phyloP scores from a whole-genome alignment of 1,140 invertebrate species.

The Gryon sp. region DNA sequence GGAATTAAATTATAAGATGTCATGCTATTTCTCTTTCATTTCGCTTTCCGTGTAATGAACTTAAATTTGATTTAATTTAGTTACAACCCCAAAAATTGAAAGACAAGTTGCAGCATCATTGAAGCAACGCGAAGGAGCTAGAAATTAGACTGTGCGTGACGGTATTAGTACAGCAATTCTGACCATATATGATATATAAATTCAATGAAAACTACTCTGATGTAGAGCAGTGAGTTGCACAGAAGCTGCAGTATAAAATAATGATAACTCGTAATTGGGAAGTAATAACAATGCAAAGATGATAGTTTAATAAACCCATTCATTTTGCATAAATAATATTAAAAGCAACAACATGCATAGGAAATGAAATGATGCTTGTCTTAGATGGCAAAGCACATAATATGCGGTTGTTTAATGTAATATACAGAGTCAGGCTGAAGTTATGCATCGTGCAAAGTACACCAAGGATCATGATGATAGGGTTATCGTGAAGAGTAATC shows the following conservation, averaged over 20 bases:
- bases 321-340: constrained; percentile 49
- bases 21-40: no score
- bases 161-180: no score
- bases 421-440: constrained; percentile 24
- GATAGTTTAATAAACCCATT: constrained; percentile 53
- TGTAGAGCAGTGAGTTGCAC: no score
- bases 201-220: no score
- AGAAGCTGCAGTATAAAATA: constrained; percentile 20
- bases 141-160: no score
- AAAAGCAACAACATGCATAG: constrained; percentile 23
- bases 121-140: no score
- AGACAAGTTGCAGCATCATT: no score
- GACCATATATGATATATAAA: no score
- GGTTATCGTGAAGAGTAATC: constrained; percentile 62
- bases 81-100: no score
- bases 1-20: no score
- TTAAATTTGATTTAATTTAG: no score
- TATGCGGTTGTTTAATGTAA: constrained; percentile 56
- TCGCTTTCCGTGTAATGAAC: no score
- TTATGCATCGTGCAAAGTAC: constrained; percentile 55
- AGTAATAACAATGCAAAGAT: constrained; percentile 43
- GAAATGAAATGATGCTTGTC: constrained; percentile 54
- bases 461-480: constrained; percentile 56
- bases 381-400: constrained; percentile 53
- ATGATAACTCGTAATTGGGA: constrained; percentile 39